A percentile compares a stretch with the other conserved stretches of the same genome.
These are phyloP conservation scores for Camponotus pennsylvanicus DNA, from an alignment of 1,140 invertebrate genomes.

Conservation along the genomic window DNA sequence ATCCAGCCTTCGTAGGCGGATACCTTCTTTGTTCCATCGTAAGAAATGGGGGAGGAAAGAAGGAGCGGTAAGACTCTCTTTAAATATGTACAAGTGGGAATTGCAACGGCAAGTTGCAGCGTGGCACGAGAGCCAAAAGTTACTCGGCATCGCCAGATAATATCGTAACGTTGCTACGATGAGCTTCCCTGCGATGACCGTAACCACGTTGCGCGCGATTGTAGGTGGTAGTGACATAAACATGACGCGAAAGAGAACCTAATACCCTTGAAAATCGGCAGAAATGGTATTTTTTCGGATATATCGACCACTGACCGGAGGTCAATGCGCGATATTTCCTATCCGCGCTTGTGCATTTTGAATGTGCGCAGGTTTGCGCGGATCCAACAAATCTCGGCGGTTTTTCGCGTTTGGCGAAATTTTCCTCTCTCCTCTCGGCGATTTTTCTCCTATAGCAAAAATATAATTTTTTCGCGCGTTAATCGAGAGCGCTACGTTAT, in stretches of 20 bases:
- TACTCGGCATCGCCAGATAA: slow-evolving; percentile 8
- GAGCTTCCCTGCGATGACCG: not conserved
- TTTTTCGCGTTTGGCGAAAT: not conserved
- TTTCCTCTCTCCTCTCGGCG: not conserved
- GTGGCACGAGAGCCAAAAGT: slow-evolving; percentile 18
- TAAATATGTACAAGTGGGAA: slow-evolving; percentile 28
- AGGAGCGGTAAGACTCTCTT: slow-evolving; percentile 38
- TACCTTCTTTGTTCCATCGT: slow-evolving; percentile 43
- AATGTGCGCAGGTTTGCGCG: slow-evolving; percentile 21
- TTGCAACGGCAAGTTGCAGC: slow-evolving; percentile 23
- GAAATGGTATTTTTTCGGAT: not conserved
- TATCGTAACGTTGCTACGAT: slow-evolving; percentile 6
- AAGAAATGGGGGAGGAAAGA: not conserved
- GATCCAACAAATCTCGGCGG: slow-evolving; percentile 26
- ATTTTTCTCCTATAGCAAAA: slow-evolving; percentile 19
- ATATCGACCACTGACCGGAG: not conserved
- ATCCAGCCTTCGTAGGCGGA: slow-evolving; percentile 24
- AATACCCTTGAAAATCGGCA: slow-evolving; percentile 37
- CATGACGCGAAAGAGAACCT: slow-evolving; percentile 41
- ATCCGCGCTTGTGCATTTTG: slow-evolving; percentile 8
- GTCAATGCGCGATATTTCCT: slow-evolving; percentile 27
- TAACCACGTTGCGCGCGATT: not conserved
- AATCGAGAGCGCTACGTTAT: slow-evolving; percentile 49
- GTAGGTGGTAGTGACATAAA: slow-evolving; percentile 25
- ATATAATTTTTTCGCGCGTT: slow-evolving; percentile 47